A percentile compares a stretch with the other conserved stretches of the same genome.
These are phyloP conservation scores for Linyphia triangularis DNA, from an alignment of 2,888 invertebrate species.

Conservation along the genomic window DNA sequence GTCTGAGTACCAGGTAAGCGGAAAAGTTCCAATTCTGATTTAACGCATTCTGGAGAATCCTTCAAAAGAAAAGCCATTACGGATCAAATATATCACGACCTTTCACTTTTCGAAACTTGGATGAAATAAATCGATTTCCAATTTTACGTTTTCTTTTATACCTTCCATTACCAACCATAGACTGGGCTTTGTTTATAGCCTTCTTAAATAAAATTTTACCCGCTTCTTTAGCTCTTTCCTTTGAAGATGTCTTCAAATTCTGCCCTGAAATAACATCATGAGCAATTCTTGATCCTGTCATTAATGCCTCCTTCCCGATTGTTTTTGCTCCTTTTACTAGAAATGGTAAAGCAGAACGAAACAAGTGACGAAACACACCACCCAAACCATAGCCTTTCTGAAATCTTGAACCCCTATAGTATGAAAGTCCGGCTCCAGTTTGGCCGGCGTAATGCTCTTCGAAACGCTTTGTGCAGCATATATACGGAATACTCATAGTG, in stretches of 20 bases:
- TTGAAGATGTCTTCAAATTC: background rate
- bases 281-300: conserved; percentile 10
- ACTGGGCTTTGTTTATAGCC: background rate
- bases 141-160: conserved; percentile 28
- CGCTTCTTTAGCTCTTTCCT: conserved; percentile 1
- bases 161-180: conserved; percentile 10
- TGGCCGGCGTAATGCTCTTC: conserved; percentile 42
- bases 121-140: background rate
- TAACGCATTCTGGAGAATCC: background rate
- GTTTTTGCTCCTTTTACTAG: conserved; percentile 25
- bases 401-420: conserved; percentile 7
- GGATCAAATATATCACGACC: background rate
- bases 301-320: conserved; percentile 33
- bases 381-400: conserved; percentile 41
- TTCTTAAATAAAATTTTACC: background rate
- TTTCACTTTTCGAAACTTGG: background rate
- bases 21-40: conserved; percentile 33
- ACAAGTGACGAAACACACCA: background rate
- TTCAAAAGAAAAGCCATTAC: background rate
- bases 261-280: conserved; percentile 6
- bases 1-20: background rate
- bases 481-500: conserved; percentile 34
- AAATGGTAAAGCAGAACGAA: conserved; percentile 32
- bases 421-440: conserved; percentile 7
- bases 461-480: conserved; percentile 14